Base-by-base conservation (phyloP, 2,888 invertebrate species). In the Caenorhabditis japonica region DNA sequence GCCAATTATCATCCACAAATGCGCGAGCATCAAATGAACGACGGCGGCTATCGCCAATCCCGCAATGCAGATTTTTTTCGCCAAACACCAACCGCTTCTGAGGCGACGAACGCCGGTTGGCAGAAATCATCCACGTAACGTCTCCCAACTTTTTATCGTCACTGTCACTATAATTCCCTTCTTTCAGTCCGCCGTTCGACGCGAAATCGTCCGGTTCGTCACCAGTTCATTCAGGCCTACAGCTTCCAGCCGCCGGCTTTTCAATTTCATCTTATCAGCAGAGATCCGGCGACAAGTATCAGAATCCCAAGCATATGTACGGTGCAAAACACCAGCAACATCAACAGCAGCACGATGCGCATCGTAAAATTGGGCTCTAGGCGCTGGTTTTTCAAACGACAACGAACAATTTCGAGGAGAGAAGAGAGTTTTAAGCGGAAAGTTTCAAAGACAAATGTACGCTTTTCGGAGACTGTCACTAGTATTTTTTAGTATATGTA, bases 281-380 rank as follows among this genome's bases (percentile, higher is more conserved):
- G 58, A 43, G 38, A 41, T 46, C 13, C 1, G 21, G 3, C 34
- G 69, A 60, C 58, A 55, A 69, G 39, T 60, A 69, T 60, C 58
- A 60, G 55, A 69, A 59, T 59, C 60, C 68, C 36, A 68, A 59
- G 23, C 59, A 58, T 33, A 59, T 68, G 58, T 58, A 69, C 39
- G 39, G 43, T 49, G 23, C 34, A 43, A 69, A 69, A 60, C 60
- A 7, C 5, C 10, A 7, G 7, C 7, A 10, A 5, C 5, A 30
- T 10, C 5, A 30, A 30, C 30, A n/a, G n/a, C n/a, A 59, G 39
- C 69, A 30, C 56, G 53, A 61, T 36, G 15, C 60, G 52, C 49
- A 62, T 58, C 59, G 71, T 59, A 71, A 71, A 71, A 64, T 71
- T 51, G 71, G 71, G 62, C 71, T 71, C 71, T 71, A 71, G 58